Conservation (phyloP, 2,113 vertebrate genomes). For the Microcebus jonahi region DNA sequence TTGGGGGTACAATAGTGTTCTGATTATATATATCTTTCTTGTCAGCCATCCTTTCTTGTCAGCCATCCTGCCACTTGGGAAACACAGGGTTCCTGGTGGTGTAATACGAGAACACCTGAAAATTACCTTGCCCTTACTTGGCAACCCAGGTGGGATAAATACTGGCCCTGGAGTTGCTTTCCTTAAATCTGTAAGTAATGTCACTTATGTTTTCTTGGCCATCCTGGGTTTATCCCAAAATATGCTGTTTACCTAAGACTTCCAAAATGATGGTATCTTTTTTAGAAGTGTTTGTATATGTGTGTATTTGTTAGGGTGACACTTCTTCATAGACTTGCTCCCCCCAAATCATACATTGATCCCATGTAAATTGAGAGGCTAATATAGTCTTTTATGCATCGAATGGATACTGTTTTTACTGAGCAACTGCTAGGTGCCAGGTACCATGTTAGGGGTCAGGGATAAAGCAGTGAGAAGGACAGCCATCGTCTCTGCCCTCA, state of each 20-base stretch:
- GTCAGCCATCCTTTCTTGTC: background rate
- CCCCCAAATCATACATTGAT: background rate
- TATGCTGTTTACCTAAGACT: background rate
- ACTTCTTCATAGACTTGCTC: background rate
- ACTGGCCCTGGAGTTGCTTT: background rate
- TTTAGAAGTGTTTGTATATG: background rate
- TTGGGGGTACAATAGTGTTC: background rate
- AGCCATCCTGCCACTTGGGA: background rate
- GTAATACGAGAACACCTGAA: background rate
- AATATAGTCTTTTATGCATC: background rate
- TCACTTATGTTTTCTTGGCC: background rate
- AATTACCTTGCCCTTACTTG: background rate
- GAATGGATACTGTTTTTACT: background rate
- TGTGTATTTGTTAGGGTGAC: background rate
- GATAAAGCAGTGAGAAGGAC: background rate
- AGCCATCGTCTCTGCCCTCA: background rate
- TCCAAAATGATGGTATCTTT: background rate
- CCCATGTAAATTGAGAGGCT: background rate
- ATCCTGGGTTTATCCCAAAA: background rate
- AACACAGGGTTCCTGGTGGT: background rate
- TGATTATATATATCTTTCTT: background rate
- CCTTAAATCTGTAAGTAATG: background rate
- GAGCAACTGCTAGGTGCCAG: background rate
- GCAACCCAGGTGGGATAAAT: background rate
- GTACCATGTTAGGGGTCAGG: background rate